A percentile compares a stretch with the other conserved stretches of the same genome.
Evolutionary conservation across 2,888 invertebrate species (phyloP).

Genomic region (Eucriotettix oculatus): DNA sequence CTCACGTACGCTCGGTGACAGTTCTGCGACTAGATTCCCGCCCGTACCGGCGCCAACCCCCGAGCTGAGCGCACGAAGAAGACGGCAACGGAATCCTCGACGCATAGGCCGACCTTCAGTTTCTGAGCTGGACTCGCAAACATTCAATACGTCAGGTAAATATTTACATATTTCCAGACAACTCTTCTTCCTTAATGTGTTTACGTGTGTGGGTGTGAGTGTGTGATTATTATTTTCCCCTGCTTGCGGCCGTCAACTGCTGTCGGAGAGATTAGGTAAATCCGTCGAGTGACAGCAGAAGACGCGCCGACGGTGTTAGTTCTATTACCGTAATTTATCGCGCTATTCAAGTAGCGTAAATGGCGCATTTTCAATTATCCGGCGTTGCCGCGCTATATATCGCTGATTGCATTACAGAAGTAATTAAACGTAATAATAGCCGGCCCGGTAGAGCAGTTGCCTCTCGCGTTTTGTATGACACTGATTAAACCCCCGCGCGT

Average conservation of each 20-base stretch:
- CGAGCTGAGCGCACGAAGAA: not conserved
- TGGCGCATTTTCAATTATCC: not conserved
- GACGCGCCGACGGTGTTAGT: too few species aligned
- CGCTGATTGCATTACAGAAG: not conserved
- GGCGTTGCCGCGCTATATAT: not conserved
- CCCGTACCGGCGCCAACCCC: not conserved
- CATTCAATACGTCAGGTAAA: not conserved
- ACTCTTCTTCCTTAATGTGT: too few species aligned
- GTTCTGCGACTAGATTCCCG: not conserved
- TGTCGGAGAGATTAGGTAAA: too few species aligned
- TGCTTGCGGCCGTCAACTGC: too few species aligned
- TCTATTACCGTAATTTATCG: not conserved
- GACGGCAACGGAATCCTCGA: not conserved
- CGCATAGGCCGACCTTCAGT: not conserved
- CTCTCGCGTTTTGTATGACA: not conserved
- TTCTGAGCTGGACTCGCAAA: not conserved
- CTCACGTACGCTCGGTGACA: not conserved
- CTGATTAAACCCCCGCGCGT: not conserved
- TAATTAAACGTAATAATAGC: not conserved
- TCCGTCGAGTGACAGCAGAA: too few species aligned
- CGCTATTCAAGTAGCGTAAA: not conserved
- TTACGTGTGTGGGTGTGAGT: too few species aligned
- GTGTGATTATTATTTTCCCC: too few species aligned
- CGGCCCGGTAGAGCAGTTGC: not conserved
- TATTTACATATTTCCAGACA: not conserved